Evolutionary conservation across 2,888 invertebrate genomes (phyloP).

Genomic region (Nasonovia ribisnigri): DNA sequence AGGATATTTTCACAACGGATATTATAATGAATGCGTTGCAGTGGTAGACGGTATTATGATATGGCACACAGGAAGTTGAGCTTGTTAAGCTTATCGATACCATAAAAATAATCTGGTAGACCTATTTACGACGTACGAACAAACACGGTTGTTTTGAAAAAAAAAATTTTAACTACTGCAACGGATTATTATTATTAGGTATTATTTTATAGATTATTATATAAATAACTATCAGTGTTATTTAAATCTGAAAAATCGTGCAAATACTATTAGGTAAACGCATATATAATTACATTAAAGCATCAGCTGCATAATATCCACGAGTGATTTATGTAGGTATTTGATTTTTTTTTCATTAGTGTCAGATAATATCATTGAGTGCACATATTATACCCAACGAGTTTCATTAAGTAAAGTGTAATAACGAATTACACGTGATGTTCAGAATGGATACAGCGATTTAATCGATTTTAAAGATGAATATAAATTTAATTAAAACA

Average conservation of each 20-base stretch:
- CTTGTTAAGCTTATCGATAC: neutral
- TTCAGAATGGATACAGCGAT: neutral
- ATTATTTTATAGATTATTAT: neutral
- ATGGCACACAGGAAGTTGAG: neutral
- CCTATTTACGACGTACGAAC: neutral
- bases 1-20: neutral
- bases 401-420: neutral
- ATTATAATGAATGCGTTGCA: neutral
- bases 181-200: neutral
- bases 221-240: neutral
- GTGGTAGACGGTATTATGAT: neutral
- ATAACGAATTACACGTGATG: neutral
- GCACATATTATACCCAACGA: neutral
- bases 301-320: neutral
- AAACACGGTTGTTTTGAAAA: neutral
- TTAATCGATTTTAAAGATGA: neutral
- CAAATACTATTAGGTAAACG: neutral
- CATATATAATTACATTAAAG: neutral
- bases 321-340: neutral
- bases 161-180: neutral
- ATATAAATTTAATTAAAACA: slow-evolving; percentile 9
- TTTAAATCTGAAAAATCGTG: neutral
- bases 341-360: neutral
- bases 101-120: neutral
- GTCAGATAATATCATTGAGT: neutral